Percentiles rank a stretch among this genome's conserved stretches.
Conservation (phyloP, 1,140 invertebrate species). For the Probaryconus sp. region DNA sequence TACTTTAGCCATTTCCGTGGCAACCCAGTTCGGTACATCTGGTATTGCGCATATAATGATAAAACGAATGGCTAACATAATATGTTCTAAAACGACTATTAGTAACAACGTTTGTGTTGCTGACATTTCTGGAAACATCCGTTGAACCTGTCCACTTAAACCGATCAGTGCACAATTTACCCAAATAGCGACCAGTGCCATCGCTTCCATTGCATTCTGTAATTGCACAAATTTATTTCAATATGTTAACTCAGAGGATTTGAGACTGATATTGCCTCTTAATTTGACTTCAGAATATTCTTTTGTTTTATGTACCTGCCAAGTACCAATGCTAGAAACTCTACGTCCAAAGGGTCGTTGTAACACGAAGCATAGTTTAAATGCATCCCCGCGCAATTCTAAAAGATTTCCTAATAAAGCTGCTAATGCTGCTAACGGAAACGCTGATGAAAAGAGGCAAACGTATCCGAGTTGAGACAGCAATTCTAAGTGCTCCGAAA, state of each 20-base stretch:
- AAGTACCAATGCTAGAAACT: conserved; percentile 96
- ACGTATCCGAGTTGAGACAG: conserved; percentile 98
- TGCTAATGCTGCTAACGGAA: conserved; percentile 95
- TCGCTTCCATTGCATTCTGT: conserved; percentile 93
- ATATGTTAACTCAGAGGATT: no score
- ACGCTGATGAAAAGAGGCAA: conserved; percentile 96
- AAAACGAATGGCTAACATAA: conserved; percentile 90
- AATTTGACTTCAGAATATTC: no score
- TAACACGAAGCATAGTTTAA: conserved; percentile 96
- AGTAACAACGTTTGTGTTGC: conserved; percentile 90
- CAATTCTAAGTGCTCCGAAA: conserved; percentile 98
- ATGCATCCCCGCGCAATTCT: conserved; percentile 96
- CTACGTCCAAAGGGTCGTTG: conserved; percentile 94
- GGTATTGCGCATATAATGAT: conserved; percentile 91
- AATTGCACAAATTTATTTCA: no score
- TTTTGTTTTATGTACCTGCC: conserved; percentile 84
- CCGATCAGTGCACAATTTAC: conserved; percentile 97
- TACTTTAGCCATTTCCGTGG: conserved; percentile 91
- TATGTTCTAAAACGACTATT: conserved; percentile 93
- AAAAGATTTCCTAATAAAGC: conserved; percentile 96
- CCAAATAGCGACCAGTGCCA: conserved; percentile 94
- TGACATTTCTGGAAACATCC: conserved; percentile 91
- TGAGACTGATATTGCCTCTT: no score
- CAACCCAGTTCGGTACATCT: conserved; percentile 94
- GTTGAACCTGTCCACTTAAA: conserved; percentile 92